Percentiles rank a stretch among this genome's conserved stretches.
Evolutionary conservation across 2,113 vertebrate genomes (phyloP).

Genomic region (Bombycilla garrulus): DNA sequence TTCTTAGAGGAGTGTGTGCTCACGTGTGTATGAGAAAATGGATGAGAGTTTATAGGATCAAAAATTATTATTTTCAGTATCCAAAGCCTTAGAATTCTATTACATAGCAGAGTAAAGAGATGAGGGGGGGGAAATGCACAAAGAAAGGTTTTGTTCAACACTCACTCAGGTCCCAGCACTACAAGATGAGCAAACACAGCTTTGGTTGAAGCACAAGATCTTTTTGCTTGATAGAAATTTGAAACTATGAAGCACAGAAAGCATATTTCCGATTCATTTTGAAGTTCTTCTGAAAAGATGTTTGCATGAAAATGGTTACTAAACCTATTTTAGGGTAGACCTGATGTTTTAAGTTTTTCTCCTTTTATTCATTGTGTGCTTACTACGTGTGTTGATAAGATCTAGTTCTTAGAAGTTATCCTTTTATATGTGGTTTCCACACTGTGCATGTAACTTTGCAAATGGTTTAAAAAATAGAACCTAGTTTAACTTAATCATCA

Average conservation of each 20-base stretch:
- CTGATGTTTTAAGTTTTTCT: neutral
- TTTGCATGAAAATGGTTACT: neutral
- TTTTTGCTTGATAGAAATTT: neutral
- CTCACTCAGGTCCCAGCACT: neutral
- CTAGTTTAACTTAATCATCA: neutral
- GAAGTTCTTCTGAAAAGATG: neutral
- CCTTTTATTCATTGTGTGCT: neutral
- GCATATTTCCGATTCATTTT: neutral
- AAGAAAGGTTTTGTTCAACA: neutral
- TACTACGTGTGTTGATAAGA: neutral
- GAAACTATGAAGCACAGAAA: neutral
- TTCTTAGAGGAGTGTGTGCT: neutral
- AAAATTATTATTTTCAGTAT: neutral
- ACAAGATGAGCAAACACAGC: rapidly evolving
- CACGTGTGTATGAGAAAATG: neutral
- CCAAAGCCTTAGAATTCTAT: neutral
- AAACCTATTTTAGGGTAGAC: neutral
- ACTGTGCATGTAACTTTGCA: neutral
- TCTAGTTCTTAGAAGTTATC: neutral
- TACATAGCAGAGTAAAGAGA: neutral
- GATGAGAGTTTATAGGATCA: neutral
- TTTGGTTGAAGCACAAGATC: neutral
- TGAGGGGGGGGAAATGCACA: neutral
- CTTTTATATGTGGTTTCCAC: neutral
- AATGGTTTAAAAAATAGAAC: neutral